Percentiles rank a stretch among this genome's conserved stretches.
Conservation (phyloP, 2,797 vertebrate species). For the Anguilla marmorata region DNA sequence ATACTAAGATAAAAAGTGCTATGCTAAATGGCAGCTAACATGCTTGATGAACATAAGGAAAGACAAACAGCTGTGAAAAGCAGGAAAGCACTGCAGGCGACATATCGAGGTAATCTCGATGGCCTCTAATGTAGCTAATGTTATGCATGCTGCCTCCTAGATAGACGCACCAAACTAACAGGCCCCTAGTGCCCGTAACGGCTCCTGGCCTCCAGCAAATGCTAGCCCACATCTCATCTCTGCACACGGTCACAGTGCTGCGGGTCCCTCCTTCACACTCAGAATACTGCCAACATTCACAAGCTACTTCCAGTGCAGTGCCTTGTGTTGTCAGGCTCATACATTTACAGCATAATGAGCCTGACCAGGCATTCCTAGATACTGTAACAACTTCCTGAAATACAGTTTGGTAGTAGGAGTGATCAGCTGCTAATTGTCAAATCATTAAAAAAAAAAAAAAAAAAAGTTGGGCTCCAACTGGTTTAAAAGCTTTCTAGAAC, state of each 20-base stretch:
- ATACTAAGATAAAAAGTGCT: background rate
- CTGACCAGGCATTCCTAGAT: background rate
- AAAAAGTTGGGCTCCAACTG: background rate
- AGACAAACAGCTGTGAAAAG: constrained; percentile 46
- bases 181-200: constrained; percentile 52
- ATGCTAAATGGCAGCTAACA: background rate
- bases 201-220: constrained; percentile 59
- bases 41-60: constrained; percentile 31
- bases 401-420: background rate
- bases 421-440: background rate
- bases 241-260: background rate
- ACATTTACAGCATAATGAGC: background rate
- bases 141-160: constrained; percentile 55
- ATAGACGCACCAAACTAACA: constrained; percentile 53
- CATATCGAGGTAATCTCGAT: constrained; percentile 46
- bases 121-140: constrained; percentile 46
- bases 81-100: constrained; percentile 36
- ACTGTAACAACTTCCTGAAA: too few species aligned
- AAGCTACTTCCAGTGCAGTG: background rate
- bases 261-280: background rate
- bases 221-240: constrained; percentile 63
- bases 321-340: background rate
- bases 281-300: background rate
- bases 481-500: background rate
- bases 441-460: too few species aligned